phyloP scores from a whole-genome alignment of 2,888 invertebrate species.

The Lathronympha strigana region DNA sequence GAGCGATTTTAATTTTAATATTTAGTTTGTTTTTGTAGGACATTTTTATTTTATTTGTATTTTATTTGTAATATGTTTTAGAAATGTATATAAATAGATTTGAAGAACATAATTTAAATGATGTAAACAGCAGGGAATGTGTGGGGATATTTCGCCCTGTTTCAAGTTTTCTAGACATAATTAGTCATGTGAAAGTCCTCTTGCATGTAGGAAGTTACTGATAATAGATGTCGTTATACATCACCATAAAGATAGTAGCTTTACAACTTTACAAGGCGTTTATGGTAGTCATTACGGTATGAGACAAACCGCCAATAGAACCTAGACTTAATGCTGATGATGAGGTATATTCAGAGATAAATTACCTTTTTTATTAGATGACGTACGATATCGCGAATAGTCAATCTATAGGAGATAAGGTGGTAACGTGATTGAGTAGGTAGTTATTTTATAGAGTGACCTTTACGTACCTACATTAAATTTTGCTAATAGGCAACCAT shows the following conservation, averaged over 20 bases:
- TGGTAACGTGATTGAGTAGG: conserved; percentile 10
- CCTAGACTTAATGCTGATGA: conserved; percentile 17
- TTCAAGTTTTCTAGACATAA: conserved; percentile 3
- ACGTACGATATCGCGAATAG: conserved; percentile 10
- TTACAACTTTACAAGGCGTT: conserved; percentile 19
- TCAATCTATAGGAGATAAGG: conserved; percentile 35
- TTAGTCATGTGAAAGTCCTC: conserved; percentile 11
- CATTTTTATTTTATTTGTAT: too few species aligned
- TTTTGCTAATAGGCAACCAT: neutral
- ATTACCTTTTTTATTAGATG: conserved; percentile 24
- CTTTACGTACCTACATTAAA: too few species aligned
- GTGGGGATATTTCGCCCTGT: too few species aligned
- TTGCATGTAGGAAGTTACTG: conserved; percentile 9
- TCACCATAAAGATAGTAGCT: conserved; percentile 17
- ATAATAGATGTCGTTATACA: neutral
- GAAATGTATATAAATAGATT: too few species aligned
- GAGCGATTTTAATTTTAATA: too few species aligned
- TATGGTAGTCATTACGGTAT: conserved; percentile 8
- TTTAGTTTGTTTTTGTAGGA: too few species aligned
- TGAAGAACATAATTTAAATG: too few species aligned
- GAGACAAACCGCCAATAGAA: conserved; percentile 1
- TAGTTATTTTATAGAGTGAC: conserved; percentile 21
- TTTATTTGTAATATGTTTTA: too few species aligned
- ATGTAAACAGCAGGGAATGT: too few species aligned
- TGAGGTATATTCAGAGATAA: conserved; percentile 5